A percentile compares a stretch with the other conserved stretches of the same genome.
phyloP scores from a whole-genome alignment of 1,140 invertebrate genomes.

The Neuroterus valhalla region DNA sequence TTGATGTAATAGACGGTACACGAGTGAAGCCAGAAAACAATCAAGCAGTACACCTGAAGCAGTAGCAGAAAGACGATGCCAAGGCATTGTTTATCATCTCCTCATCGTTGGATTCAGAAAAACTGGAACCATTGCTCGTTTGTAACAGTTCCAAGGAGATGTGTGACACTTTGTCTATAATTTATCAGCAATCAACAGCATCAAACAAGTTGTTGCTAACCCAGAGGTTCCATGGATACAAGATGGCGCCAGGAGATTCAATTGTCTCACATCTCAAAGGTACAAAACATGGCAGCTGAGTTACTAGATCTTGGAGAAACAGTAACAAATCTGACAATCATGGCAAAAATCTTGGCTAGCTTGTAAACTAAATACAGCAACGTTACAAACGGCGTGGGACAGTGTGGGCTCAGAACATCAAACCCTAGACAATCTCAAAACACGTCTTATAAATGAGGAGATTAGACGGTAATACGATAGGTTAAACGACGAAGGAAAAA shows the following conservation, averaged over 20 bases:
- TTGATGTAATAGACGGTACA: neutral
- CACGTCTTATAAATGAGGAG: neutral
- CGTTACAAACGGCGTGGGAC: neutral
- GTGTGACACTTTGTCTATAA: slow-evolving; percentile 13
- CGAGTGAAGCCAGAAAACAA: neutral
- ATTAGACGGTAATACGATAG: slow-evolving; percentile 4
- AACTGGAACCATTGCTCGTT: neutral
- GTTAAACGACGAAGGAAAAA: neutral
- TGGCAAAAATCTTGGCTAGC: neutral
- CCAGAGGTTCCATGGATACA: slow-evolving; percentile 15
- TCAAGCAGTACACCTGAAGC: neutral
- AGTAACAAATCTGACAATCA: neutral
- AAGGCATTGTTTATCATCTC: slow-evolving; percentile 24
- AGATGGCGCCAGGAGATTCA: neutral
- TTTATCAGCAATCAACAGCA: slow-evolving; percentile 27
- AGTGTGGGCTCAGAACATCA: neutral
- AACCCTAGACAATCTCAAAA: neutral
- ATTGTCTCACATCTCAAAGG: neutral
- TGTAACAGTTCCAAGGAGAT: slow-evolving; percentile 14
- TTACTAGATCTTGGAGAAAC: neutral
- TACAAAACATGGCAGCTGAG: neutral
- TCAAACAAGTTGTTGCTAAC: neutral
- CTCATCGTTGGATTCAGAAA: neutral
- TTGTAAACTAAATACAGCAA: neutral
- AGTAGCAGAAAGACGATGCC: slow-evolving; percentile 21